Evolutionary conservation across 2,113 vertebrate species (phyloP), one percentile per base, ranked within the genome.

Genomic region (Etheostoma cragini): DNA sequence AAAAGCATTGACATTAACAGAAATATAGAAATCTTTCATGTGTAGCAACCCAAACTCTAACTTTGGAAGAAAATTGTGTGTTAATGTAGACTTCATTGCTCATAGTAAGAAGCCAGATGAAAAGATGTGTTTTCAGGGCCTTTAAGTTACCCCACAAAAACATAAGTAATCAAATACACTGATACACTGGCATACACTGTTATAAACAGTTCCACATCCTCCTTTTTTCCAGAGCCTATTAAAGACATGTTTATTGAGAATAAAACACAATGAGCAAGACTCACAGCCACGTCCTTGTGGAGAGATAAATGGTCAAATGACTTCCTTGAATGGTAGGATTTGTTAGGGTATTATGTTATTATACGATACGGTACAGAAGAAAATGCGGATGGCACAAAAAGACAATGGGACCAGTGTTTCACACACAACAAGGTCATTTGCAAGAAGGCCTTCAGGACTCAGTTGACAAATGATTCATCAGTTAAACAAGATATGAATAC

Each of bases 371-470:
- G 93, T 78, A 80, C 64, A 87, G 81, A 82, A 70, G 74, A 86
- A 80, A 79, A 80, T 57, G 72, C 83, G 72, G 50, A 83, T 54
- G 16, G 74, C 67, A 47, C 33, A 64, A 66, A 47, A 10, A 85
- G 73, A 94, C 91, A 94, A 93, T 88, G 89, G 52, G 26, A 63
- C 17, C 76, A 89, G 78, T 94, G 94, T 94, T 82, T 72, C 74
- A 70, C 50, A 67, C 47, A 87, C 84, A 87, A 82, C 82, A 79
- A 79, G 63, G 73, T 19, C 35, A 24, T 73, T 85, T 75, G 62
- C 72, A 67, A 35, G 11, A 60, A 12, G n/a, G 49, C 74, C 54
- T 58, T 42, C 62, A 47, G 61, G 30, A 65, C 62, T 72, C 17
- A 49, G 71, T 52, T 80, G 70, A 88, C 82, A 80, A 87, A 89